Evolutionary conservation across 2,797 vertebrate genomes (phyloP).

Genomic region (Lepilemur septentrionalis): DNA sequence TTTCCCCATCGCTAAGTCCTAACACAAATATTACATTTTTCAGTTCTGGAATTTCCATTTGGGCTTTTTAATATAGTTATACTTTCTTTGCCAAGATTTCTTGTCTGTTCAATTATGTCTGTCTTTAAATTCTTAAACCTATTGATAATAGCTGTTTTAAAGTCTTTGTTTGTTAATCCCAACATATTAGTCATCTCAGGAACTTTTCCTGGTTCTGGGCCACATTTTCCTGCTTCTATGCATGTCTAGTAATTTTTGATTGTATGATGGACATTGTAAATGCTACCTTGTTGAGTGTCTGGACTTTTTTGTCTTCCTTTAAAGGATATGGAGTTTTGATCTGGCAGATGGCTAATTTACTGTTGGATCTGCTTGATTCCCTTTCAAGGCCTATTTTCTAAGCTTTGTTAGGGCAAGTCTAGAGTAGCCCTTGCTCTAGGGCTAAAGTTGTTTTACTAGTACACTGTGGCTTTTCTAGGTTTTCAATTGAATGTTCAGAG

Average conservation of each 20-base stretch:
- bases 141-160: constrained; percentile 18
- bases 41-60: not conserved
- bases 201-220: not conserved
- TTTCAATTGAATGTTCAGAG: not conserved
- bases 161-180: not conserved
- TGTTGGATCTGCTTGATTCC: not conserved
- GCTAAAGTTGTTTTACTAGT: not conserved
- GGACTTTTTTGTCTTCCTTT: not conserved
- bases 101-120: constrained; percentile 30
- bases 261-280: not conserved
- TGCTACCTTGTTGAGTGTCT: not conserved
- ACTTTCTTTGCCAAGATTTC: not conserved
- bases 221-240: not conserved
- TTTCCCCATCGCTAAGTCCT: not conserved
- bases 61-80: not conserved
- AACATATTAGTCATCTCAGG: not conserved
- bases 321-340: not conserved
- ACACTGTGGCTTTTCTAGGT: not conserved
- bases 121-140: constrained; percentile 42
- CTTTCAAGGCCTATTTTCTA: constrained; percentile 13
- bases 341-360: not conserved
- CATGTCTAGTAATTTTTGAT: not conserved
- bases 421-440: not conserved
- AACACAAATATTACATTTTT: constrained; percentile 29
- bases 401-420: not conserved